Base-by-base conservation (phyloP, 2,888 invertebrate species). In the Megaustenia siamemsis region DNA sequence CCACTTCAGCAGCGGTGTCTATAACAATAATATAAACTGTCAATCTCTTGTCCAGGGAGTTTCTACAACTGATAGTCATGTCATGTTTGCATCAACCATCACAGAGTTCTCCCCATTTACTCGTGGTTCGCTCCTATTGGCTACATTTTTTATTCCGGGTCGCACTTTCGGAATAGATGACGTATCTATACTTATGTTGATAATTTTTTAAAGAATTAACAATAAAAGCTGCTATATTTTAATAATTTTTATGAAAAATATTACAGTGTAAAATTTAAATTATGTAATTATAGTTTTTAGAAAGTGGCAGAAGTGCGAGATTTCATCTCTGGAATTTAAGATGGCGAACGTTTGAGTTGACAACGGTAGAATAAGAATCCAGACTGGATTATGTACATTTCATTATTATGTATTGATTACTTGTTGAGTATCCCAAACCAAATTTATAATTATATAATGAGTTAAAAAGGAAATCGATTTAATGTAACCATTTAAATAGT, bases 331-430 rank as follows among this genome's bases (percentile, higher is more conserved):
- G 82, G 87, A 88, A 89, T 89, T 86, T 88, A 90, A 88, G 83
- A 90, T 90, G 90, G 90, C 87, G 86, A 86, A 83, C 85, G 86
- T 89, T 88, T 87, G 85, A 88, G 89, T 87, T 89, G 88, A 88
- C 89, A 89, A 87, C 87, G 83, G 80, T 32, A 71, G 43, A 53
- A 56, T 18, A 35, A 73, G 32, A 43, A 75, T 82, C 60, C 66
- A 43, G 21, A 49, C 56, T 32, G 38, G 32, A 40, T 28, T n/a
- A n/a, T n/a, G n/a, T n/a, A n/a, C n/a, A n/a, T n/a, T n/a, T n/a
- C n/a, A n/a, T n/a, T n/a, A n/a, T n/a, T n/a, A n/a, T n/a, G n/a
- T n/a, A n/a, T n/a, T n/a, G n/a, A n/a, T 68, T 32, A 56, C 38
- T 80, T 80, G 53, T 60, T 80, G 45, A 80, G 28, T 66, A 32